These are phyloP conservation scores for Gnathonemus longibarbis DNA, from an alignment of 2,113 vertebrate species.

Conservation along the genomic window DNA sequence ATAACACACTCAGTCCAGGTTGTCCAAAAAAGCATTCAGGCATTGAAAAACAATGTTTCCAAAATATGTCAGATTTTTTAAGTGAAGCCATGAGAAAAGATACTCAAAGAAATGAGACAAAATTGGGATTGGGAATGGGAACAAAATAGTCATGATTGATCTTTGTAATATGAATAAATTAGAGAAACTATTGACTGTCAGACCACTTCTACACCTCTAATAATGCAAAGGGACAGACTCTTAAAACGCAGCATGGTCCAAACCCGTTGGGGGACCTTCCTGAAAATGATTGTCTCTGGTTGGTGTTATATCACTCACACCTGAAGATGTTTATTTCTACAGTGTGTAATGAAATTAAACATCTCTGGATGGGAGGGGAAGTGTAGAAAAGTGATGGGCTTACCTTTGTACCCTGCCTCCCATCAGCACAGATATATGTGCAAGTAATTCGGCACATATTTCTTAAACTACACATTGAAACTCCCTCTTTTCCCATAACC, in stretches of 20 bases:
- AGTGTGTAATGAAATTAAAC: not conserved
- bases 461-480: not conserved
- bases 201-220: not conserved
- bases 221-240: not conserved
- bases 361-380: not conserved
- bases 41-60: not conserved
- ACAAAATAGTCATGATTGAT: not conserved
- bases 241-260: not conserved
- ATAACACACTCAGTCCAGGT: not conserved
- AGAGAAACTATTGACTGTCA: not conserved
- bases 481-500: not conserved
- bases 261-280: not conserved
- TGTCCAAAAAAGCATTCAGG: not conserved
- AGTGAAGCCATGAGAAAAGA: not conserved
- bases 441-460: not conserved
- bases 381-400: not conserved
- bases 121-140: not conserved
- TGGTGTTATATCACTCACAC: not conserved
- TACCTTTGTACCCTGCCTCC: not conserved
- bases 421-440: not conserved
- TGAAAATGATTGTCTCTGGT: not conserved
- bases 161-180: not conserved
- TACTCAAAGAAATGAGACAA: not conserved
- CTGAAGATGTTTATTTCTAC: not conserved
- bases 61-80: not conserved